Evolutionary conservation across 2,888 invertebrate genomes (phyloP).

Genomic region (Thereva unica): DNA sequence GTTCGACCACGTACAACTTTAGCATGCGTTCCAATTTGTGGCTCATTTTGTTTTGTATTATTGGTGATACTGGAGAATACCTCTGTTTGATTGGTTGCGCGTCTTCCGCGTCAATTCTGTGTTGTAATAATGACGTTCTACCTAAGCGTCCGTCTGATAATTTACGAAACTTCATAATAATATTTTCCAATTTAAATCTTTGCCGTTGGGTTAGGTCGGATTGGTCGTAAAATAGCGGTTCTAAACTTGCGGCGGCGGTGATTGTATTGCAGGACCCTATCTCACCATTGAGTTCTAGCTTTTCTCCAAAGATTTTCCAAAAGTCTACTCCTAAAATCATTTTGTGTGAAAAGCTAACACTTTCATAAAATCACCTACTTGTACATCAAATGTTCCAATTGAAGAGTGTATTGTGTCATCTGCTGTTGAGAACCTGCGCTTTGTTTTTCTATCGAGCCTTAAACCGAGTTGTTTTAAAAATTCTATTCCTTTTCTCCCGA

Average conservation of each 20-base stretch:
- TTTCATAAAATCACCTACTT: background rate
- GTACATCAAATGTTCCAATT: background rate
- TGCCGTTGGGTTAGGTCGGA: background rate
- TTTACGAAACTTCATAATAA: background rate
- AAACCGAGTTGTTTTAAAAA: background rate
- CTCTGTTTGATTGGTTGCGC: background rate
- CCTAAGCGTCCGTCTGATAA: background rate
- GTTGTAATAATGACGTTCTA: background rate
- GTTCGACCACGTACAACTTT: background rate
- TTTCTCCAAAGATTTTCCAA: no score
- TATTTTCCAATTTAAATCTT: no score
- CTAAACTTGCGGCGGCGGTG: background rate
- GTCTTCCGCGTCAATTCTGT: background rate
- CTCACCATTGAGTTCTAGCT: background rate
- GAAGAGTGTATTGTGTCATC: background rate
- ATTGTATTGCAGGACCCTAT: background rate
- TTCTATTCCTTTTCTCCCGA: background rate
- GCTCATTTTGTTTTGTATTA: background rate
- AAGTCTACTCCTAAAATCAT: background rate
- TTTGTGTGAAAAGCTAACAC: background rate
- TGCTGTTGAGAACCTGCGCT: background rate
- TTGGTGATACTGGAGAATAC: background rate
- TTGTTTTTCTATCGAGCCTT: background rate
- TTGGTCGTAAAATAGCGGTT: background rate
- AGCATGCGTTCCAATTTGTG: background rate